A percentile compares a stretch with the other conserved stretches of the same genome.
phyloP scores from a whole-genome alignment of 2,888 invertebrate genomes.

The Rotaria macrura region DNA sequence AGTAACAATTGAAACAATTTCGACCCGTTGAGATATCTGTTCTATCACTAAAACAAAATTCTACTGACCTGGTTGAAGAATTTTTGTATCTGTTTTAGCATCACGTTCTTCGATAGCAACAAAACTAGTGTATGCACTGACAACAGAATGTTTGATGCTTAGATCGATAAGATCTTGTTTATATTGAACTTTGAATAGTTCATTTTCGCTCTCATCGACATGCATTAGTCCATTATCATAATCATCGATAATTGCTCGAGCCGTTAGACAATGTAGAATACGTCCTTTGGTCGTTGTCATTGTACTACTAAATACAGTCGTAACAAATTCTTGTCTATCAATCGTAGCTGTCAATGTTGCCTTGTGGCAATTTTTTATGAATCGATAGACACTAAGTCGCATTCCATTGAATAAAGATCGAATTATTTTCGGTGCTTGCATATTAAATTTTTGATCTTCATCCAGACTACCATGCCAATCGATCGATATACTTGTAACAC shows the following conservation, averaged over 20 bases:
- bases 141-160: slow-evolving; percentile 46
- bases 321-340: slow-evolving; percentile 44
- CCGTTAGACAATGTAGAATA: slow-evolving; percentile 46
- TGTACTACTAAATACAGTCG: slow-evolving; percentile 45
- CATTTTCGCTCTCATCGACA: slow-evolving; percentile 42
- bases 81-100: slow-evolving; percentile 36
- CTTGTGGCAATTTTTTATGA: slow-evolving; percentile 45
- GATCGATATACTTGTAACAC: slow-evolving; percentile 43
- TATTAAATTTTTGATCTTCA: slow-evolving; percentile 35
- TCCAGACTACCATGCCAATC: slow-evolving; percentile 41
- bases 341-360: slow-evolving; percentile 46
- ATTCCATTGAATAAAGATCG: slow-evolving; percentile 47
- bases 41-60: too few species aligned
- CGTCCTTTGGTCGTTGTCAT: slow-evolving; percentile 45
- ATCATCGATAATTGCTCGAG: slow-evolving; percentile 46
- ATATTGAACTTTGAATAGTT: slow-evolving; percentile 35
- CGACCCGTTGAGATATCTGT: too few species aligned
- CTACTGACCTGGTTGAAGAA: not conserved
- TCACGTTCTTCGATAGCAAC: slow-evolving; percentile 48
- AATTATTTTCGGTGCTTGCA: slow-evolving; percentile 41
- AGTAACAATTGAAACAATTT: too few species aligned
- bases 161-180: slow-evolving; percentile 43
- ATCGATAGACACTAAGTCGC: slow-evolving; percentile 46
- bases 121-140: slow-evolving; percentile 49
- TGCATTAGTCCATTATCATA: slow-evolving; percentile 47